These are phyloP conservation scores for Atta texana DNA, from an alignment of 1,140 invertebrate species.

Conservation along the genomic window DNA sequence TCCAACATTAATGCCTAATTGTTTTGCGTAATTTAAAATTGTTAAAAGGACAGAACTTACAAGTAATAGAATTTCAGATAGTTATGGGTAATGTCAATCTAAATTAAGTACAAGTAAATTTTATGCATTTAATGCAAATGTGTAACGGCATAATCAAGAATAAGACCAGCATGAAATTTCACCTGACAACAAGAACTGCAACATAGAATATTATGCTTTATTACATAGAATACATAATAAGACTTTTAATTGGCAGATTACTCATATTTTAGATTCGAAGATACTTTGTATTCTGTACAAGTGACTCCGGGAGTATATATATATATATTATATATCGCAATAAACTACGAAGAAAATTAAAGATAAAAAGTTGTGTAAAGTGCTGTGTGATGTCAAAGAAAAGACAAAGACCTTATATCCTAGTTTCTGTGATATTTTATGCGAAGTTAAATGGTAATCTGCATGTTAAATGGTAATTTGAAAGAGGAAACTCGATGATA, in stretches of 20 bases:
- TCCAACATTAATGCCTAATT: constrained; percentile 6
- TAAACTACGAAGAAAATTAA: neutral
- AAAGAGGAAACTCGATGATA: neutral
- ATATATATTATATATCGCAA: neutral
- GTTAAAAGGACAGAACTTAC: neutral
- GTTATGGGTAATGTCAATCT: neutral
- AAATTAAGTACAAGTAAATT: neutral
- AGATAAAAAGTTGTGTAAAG: neutral
- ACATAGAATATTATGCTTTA: neutral
- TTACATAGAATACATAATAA: neutral
- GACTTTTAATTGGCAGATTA: constrained; percentile 17
- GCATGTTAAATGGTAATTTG: constrained; percentile 19
- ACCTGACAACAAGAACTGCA: neutral
- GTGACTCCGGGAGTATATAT: neutral
- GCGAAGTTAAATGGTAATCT: constrained; percentile 47
- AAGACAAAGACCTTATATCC: neutral
- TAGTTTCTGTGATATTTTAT: constrained; percentile 20
- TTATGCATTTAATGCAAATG: neutral
- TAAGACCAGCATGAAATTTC: neutral
- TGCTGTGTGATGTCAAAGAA: neutral
- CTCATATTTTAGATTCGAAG: neutral
- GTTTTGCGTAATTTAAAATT: constrained; percentile 10
- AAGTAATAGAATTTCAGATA: neutral
- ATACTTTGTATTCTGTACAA: neutral
- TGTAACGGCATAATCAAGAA: neutral